Evolutionary conservation across 2,888 invertebrate genomes (phyloP).

Genomic region (Rhingia rostrata): DNA sequence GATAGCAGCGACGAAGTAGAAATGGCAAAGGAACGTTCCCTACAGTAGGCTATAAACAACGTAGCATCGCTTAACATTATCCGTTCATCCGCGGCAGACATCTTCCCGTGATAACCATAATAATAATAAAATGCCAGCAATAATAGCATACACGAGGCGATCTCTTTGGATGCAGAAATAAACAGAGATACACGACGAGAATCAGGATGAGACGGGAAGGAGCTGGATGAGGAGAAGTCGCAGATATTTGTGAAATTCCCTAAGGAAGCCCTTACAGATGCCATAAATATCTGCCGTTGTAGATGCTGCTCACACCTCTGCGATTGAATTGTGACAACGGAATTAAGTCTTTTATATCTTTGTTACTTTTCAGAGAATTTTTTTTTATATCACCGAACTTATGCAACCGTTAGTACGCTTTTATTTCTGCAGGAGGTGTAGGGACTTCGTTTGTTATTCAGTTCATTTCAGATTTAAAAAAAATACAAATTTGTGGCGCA

Average conservation of each 20-base stretch:
- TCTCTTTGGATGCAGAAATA: constrained; percentile 10
- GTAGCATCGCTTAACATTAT: constrained; percentile 56
- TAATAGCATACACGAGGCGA: constrained; percentile 52
- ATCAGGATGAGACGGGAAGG: background rate
- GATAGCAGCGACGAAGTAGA: constrained; percentile 12
- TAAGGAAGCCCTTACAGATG: constrained; percentile 19
- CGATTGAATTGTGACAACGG: constrained; percentile 18
- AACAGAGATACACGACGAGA: background rate
- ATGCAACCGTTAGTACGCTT: background rate
- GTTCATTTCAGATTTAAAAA: no score
- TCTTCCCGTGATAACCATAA: constrained; percentile 64
- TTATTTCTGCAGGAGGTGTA: no score
- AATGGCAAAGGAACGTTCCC: constrained; percentile 34
- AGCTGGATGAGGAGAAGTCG: background rate
- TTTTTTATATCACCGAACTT: background rate
- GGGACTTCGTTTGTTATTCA: no score
- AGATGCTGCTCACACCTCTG: constrained; percentile 34
- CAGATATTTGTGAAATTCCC: constrained; percentile 4
- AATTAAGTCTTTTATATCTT: constrained; percentile 33
- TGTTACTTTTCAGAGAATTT: background rate
- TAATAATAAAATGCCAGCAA: constrained; percentile 67
- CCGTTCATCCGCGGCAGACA: constrained; percentile 60
- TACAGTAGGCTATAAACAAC: constrained; percentile 53
- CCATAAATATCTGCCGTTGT: constrained; percentile 14
- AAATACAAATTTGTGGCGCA: no score